phyloP scores from a whole-genome alignment of 1,140 invertebrate species.

The Procambarus clarkii region DNA sequence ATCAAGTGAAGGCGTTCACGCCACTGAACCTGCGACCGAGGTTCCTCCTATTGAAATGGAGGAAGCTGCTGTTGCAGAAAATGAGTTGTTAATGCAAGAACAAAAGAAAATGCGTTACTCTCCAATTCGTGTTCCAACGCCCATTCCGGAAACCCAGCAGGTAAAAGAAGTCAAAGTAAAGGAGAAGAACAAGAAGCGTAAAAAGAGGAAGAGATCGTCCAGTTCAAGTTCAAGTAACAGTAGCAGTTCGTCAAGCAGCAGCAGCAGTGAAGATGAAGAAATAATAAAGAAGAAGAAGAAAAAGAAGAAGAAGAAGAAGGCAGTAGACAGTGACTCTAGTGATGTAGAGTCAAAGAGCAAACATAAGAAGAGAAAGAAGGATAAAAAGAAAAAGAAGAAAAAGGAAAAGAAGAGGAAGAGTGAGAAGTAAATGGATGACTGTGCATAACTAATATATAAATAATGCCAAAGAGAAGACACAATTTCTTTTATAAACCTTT shows the following conservation, averaged over 20 bases:
- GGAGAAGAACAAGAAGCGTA: conserved; percentile 47
- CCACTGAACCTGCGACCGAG: background rate
- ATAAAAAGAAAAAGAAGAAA: conserved; percentile 62
- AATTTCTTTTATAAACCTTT: background rate
- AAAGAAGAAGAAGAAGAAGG: conserved; percentile 52
- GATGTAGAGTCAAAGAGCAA: conserved; percentile 48
- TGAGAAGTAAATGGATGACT: background rate
- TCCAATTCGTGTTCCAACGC: conserved; percentile 41
- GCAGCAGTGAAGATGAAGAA: conserved; percentile 40
- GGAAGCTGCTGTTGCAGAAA: background rate
- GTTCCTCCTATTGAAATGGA: background rate
- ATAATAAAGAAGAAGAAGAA: conserved; percentile 41
- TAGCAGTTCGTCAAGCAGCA: conserved; percentile 29
- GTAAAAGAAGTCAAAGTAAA: conserved; percentile 22
- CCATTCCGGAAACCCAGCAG: background rate
- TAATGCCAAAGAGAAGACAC: background rate
- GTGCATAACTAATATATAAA: background rate
- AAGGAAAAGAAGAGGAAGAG: conserved; percentile 51
- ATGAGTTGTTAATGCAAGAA: background rate
- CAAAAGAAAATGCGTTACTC: conserved; percentile 34
- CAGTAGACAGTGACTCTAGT: conserved; percentile 47
- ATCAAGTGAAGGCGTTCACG: background rate
- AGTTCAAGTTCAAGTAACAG: conserved; percentile 43
- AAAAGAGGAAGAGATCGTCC: conserved; percentile 38
- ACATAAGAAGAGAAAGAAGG: conserved; percentile 65